These are phyloP conservation scores for Hiodon alosoides DNA, from an alignment of 2,113 vertebrate species.

Conservation along the genomic window DNA sequence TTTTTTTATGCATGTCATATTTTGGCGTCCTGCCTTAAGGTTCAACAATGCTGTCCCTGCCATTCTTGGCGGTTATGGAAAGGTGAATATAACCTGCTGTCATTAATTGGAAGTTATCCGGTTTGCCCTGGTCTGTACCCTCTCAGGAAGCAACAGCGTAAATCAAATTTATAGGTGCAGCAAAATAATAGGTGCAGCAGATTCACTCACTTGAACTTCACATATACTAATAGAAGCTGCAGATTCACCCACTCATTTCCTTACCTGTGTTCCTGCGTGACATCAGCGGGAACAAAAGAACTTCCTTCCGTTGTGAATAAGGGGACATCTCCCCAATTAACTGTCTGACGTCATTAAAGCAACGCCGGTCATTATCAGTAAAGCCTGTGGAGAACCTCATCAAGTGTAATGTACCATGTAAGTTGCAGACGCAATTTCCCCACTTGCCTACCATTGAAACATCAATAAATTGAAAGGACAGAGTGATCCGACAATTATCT, in stretches of 20 bases:
- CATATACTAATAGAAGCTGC: not conserved
- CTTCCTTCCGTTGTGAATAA: not conserved
- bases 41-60: too few species aligned
- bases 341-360: constrained; percentile 16
- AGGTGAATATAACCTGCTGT: too few species aligned
- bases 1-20: too few species aligned
- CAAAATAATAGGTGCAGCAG: too few species aligned
- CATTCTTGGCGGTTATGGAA: too few species aligned
- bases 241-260: constrained; percentile 3
- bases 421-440: not conserved
- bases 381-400: constrained; percentile 9
- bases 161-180: too few species aligned
- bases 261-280: constrained; percentile 11
- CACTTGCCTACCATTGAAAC: not conserved
- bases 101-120: too few species aligned
- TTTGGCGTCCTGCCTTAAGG: too few species aligned
- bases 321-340: constrained; percentile 14
- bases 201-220: too few species aligned
- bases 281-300: not conserved
- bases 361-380: constrained; percentile 19
- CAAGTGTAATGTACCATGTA: constrained; percentile 11
- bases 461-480: constrained; percentile 10
- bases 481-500: constrained; percentile 1
- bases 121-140: too few species aligned
- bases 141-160: too few species aligned